Base-by-base conservation (phyloP, 2,888 invertebrate genomes). In the Drosophila neotestacea region DNA sequence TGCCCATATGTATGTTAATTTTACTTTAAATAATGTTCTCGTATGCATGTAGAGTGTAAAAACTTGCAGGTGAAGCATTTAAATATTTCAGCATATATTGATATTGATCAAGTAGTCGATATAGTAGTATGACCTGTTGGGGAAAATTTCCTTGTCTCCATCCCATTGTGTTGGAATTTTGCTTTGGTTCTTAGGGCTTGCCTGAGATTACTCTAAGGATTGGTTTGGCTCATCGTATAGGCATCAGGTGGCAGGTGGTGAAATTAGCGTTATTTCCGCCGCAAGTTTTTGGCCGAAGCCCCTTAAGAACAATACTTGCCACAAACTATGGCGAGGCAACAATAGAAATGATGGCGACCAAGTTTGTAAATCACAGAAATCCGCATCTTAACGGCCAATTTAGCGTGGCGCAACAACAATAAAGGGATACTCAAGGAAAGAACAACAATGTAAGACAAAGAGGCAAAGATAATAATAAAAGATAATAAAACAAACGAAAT, bases 301-400 rank as follows among this genome's bases (percentile, higher is more conserved):
- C 34, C 50, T 51, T 54, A 30, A 39, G 44, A 39, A 48, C 34
- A 66, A 54, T 30, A 58, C 34, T 22, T 36, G 38, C 38, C 38
- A 56, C 62, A 62, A 59, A 71, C 63, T 44, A 50, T 51, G 58
- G 42, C 38, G 38, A 13, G 59, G 52, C 50, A 68, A 64, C 71
- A 72, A 77, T 66, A 47, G 47, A 48, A 38, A 46, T 30, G 50
- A 61, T 41, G 70, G 69, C 69, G 58, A 54, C 48, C 65, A 68
- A 88, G 86, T 85, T 85, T 77, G 42, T 83, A 85, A 88, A 88
- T 86, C 84, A 86, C 79, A 52, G 46, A 77, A 79, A 85, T 73
- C 73, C 85, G 70, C 84, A 88, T 85, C 90, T 85, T 89, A 85
- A 90, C 89, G 89, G 85, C 87, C 89, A 88, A 85, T 85, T 90